These are phyloP conservation scores for Coilia nasus DNA, from an alignment of 2,797 vertebrate species.

Conservation along the genomic window DNA sequence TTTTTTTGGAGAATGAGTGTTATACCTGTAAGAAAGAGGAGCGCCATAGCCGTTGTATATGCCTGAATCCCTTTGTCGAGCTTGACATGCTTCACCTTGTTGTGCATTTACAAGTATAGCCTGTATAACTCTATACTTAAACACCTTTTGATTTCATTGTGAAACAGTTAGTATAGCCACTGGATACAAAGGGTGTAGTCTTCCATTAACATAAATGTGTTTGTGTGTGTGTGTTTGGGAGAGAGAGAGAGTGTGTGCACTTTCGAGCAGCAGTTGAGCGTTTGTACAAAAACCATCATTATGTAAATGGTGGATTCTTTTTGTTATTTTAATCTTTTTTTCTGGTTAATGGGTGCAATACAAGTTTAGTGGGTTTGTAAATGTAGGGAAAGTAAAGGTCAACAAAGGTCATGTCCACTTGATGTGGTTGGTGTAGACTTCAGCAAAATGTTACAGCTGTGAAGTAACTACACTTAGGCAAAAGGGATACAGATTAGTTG, in stretches of 20 bases:
- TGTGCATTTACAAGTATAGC: not conserved
- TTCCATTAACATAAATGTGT: slow-evolving; percentile 48
- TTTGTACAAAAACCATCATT: slow-evolving; percentile 30
- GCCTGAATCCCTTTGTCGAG: not conserved
- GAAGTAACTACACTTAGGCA: not conserved
- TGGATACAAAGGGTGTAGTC: slow-evolving; percentile 50
- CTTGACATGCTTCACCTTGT: not conserved
- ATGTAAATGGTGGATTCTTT: slow-evolving; percentile 36
- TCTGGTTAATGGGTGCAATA: slow-evolving; percentile 68
- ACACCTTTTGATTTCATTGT: slow-evolving; percentile 11
- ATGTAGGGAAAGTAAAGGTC: not conserved
- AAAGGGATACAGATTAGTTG: slow-evolving; percentile 26
- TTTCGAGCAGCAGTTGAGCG: not conserved
- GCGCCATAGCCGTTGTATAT: not conserved
- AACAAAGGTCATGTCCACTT: not conserved
- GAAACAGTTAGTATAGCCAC: slow-evolving; percentile 14
- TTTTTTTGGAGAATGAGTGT: not conserved
- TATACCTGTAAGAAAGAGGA: not conserved
- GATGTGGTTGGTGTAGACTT: not conserved
- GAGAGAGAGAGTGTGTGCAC: not conserved
- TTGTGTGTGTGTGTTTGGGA: not conserved
- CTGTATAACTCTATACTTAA: not conserved
- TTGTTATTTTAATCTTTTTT: slow-evolving; percentile 38
- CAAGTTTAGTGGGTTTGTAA: not conserved
- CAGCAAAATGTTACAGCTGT: not conserved